phyloP scores from a whole-genome alignment of 37 sponge, comb jelly and placozoan species.

The Beroe forskalii region DNA sequence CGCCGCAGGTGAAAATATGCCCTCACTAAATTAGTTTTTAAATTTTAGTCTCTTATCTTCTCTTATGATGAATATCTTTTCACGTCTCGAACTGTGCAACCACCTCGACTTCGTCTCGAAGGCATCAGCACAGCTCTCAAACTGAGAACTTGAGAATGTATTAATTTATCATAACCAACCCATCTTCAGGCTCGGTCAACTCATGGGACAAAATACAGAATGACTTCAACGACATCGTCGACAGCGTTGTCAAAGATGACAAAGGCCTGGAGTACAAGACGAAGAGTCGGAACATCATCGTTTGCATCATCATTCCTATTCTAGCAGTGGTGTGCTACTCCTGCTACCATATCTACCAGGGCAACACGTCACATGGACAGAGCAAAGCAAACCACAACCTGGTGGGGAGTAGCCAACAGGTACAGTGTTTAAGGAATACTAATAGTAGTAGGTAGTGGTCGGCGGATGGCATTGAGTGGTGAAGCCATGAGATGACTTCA shows the following conservation, averaged over 20 bases:
- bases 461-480: neutral
- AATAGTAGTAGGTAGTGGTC: no score
- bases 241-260: conserved; percentile 56
- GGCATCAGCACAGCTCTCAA: no score
- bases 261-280: conserved; percentile 61
- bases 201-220: conserved; percentile 60
- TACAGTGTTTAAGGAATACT: no score
- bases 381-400: conserved; percentile 58
- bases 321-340: conserved; percentile 61
- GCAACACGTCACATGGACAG: conserved; percentile 55
- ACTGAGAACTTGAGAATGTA: no score
- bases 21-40: no score
- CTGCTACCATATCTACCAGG: conserved; percentile 62
- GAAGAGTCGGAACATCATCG: conserved; percentile 59
- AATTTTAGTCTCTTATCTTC: no score
- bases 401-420: conserved; percentile 63
- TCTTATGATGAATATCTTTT: no score
- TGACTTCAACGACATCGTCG: conserved; percentile 50
- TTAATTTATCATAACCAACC: no score
- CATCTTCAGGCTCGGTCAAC: conserved; percentile 23
- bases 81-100: no score
- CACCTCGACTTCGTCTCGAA: no score
- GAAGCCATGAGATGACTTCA: neutral
- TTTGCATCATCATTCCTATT: conserved; percentile 53
- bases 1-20: neutral